A percentile compares a stretch with the other conserved stretches of the same genome.
Evolutionary conservation across 2,113 vertebrate species (phyloP).

Genomic region (Miniopterus natalensis): DNA sequence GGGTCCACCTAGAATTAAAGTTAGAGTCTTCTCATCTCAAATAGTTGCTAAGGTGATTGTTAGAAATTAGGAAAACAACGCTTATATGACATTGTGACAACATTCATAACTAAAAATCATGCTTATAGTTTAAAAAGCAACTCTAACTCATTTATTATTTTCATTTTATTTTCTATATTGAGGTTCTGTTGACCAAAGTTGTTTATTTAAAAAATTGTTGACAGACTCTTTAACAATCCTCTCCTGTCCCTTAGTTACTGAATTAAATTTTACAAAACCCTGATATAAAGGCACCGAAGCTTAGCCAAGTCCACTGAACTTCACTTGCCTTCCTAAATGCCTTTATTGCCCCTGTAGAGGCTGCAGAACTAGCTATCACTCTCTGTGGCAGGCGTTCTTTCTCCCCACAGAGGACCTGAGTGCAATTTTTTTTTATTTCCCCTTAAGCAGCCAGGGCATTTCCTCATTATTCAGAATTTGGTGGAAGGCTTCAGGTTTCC

Average conservation of each 20-base stretch:
- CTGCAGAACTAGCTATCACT: background rate
- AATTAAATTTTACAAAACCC: background rate
- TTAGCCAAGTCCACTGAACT: background rate
- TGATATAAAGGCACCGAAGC: background rate
- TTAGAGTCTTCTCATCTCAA: background rate
- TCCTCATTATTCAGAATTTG: conserved; percentile 63
- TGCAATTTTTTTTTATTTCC: conserved; percentile 25
- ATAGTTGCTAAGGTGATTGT: background rate
- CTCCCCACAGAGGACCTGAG: background rate
- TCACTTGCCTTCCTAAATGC: background rate
- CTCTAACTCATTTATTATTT: background rate
- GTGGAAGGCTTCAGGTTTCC: conserved; percentile 46
- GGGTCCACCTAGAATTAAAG: background rate
- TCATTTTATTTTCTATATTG: background rate
- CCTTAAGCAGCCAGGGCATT: background rate
- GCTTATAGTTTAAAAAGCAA: conserved; percentile 48
- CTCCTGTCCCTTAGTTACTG: background rate
- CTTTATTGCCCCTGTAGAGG: background rate
- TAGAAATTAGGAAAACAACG: background rate
- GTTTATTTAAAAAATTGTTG: background rate
- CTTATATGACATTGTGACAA: background rate
- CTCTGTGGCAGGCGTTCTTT: background rate
- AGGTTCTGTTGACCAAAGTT: background rate
- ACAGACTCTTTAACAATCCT: conserved; percentile 25
- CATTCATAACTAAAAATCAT: background rate